These are phyloP conservation scores for Camponotus pennsylvanicus DNA, from an alignment of 1,140 invertebrate genomes.

Conservation along the genomic window DNA sequence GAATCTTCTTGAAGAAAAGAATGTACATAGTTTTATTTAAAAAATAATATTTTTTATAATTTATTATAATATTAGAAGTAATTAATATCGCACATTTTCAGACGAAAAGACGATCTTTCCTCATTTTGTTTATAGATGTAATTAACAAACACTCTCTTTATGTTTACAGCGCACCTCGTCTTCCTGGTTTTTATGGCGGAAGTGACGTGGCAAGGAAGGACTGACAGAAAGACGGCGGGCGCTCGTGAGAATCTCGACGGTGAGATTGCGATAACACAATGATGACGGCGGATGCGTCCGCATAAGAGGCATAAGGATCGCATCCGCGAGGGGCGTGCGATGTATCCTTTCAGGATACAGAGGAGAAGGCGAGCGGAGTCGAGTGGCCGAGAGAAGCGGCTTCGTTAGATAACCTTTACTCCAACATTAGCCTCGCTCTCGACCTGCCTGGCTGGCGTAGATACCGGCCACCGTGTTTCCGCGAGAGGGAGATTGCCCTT, in stretches of 20 bases:
- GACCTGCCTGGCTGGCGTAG: slow-evolving; percentile 29
- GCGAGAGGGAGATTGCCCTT: slow-evolving; percentile 33
- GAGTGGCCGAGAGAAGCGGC: background rate
- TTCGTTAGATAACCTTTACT: slow-evolving; percentile 62
- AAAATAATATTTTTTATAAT: background rate
- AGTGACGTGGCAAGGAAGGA: slow-evolving; percentile 12
- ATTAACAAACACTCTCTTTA: background rate
- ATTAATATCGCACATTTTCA: background rate
- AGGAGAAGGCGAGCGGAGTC: slow-evolving; percentile 36
- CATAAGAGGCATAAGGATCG: slow-evolving; percentile 20
- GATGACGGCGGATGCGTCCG: slow-evolving; percentile 39
- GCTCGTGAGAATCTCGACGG: slow-evolving; percentile 43
- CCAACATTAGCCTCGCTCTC: slow-evolving; percentile 57
- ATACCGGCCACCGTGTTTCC: slow-evolving; percentile 35
- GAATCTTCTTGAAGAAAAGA: background rate
- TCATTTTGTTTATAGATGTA: slow-evolving; percentile 3
- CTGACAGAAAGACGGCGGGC: slow-evolving; percentile 29
- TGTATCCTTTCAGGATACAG: slow-evolving; percentile 32
- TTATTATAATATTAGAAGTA: background rate
- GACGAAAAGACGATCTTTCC: background rate
- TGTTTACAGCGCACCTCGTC: background rate
- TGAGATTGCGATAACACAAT: slow-evolving; percentile 51
- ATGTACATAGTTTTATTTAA: background rate
- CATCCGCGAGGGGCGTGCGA: slow-evolving; percentile 28
- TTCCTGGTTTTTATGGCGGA: slow-evolving; percentile 26